These are phyloP conservation scores for Pelecanoides urinatrix DNA, from an alignment of 2,113 vertebrate genomes.

Conservation along the genomic window DNA sequence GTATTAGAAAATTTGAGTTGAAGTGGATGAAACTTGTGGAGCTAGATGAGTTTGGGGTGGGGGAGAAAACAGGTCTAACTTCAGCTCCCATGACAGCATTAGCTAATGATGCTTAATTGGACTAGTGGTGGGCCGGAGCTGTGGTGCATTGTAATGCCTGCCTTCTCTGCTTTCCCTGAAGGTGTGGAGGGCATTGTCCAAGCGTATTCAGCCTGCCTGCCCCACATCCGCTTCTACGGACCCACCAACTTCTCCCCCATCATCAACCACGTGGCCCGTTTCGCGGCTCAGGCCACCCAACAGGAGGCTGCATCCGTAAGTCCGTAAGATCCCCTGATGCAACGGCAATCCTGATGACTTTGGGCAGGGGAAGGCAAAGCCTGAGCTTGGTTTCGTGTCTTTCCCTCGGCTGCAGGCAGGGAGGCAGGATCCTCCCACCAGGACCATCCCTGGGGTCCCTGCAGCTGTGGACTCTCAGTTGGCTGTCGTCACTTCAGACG, in stretches of 20 bases:
- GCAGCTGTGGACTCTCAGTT: background rate
- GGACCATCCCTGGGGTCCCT: background rate
- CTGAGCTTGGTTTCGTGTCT: background rate
- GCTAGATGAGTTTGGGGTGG: background rate
- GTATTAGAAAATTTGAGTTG: background rate
- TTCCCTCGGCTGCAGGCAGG: rapidly evolving
- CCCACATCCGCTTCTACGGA: conserved; percentile 96
- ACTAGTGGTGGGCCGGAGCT: background rate
- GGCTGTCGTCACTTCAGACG: background rate
- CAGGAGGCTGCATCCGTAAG: conserved; percentile 89
- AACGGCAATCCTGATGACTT: background rate
- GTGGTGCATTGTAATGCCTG: background rate
- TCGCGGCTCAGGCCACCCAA: conserved; percentile 90
- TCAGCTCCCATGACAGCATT: background rate
- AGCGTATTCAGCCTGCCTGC: conserved; percentile 92
- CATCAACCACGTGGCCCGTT: conserved; percentile 93
- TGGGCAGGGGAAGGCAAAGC: background rate
- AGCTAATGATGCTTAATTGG: background rate
- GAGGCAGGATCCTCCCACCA: background rate
- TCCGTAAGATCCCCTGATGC: rapidly evolving
- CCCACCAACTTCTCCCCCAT: conserved; percentile 98
- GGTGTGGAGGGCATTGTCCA: conserved; percentile 95
- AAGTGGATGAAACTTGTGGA: background rate
- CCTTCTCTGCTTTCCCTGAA: conserved; percentile 43
- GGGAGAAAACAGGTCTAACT: background rate